phyloP scores from a whole-genome alignment of 2,113 vertebrate genomes.

The Rhizomys pruinosus region DNA sequence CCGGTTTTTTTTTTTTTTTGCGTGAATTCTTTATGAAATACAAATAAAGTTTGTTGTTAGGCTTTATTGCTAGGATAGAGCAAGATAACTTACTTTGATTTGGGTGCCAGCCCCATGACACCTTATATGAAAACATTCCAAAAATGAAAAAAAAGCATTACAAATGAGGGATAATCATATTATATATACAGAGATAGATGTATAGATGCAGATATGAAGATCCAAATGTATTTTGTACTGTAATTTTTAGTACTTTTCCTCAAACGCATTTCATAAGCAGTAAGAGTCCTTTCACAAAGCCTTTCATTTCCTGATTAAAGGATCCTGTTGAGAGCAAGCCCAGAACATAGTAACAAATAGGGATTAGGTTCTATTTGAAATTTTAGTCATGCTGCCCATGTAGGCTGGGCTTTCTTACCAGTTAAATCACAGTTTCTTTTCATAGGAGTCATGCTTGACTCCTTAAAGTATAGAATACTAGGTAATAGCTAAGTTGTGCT shows the following conservation, averaged over 20 bases:
- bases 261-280: conserved; percentile 15
- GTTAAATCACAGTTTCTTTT: neutral
- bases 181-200: neutral
- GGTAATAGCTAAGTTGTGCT: neutral
- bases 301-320: conserved; percentile 61
- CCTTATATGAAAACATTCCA: neutral
- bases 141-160: neutral
- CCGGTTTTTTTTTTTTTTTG: neutral
- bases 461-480: conserved; percentile 23
- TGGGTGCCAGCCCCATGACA: neutral
- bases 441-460: neutral
- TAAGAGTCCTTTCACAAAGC: conserved; percentile 1
- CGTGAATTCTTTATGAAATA: neutral
- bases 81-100: no score
- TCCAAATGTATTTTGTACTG: neutral
- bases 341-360: conserved; percentile 51
- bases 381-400: conserved; percentile 1
- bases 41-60: neutral
- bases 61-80: neutral
- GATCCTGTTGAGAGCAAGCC: conserved; percentile 25
- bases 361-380: conserved; percentile 54
- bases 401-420: neutral
- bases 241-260: neutral
- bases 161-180: neutral
- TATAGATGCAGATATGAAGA: neutral